Base-by-base conservation (phyloP, 2,113 vertebrate species). In the Sinocyclocheilus rhinocerous region DNA sequence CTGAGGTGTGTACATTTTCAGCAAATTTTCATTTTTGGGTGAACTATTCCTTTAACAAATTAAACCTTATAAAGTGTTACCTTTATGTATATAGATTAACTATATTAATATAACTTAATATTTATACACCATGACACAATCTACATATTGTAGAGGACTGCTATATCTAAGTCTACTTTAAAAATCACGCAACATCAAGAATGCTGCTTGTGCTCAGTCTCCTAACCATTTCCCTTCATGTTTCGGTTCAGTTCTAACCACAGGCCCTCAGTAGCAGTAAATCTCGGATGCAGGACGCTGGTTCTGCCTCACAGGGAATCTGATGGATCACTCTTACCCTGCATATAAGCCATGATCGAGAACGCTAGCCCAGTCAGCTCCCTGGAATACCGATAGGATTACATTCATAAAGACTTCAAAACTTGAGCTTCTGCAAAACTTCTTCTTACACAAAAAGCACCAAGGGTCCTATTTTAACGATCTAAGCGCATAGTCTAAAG, bases 251-350 rank as follows among this genome's bases (percentile, higher is more conserved):
- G n/a, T 45, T 81, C 22, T 26, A 13, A 16, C 36, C 20, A 63
- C 22, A 24, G 57, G 57, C 20, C 13, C 39, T 81, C 39, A 9
- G 59, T 6, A 65, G 59, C 79, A 81, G 59, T 65, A 81, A 81
- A 81, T 81, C 79, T 81, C 1, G 3, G 59, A 67, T 48, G n/a
- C 36, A 81, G 36, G 39, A 45, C n/a, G 13, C n/a, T 18, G 78
- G 78, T 81, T 81, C 59, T 65, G 59, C 59, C 59, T 65, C 79
- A 81, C 79, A 48, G 36, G 36, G 59, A 42, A 81, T 48, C 79
- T 81, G 59, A 81, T 65, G 36, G 59, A 81, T 81, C 79, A 24
- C 36, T 39, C 13, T 24, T n/a, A 65, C 8, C 78, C 36, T 63
- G 78, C 78, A 81, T 65, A 81, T 63, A 81, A 81, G 36, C 57